Evolutionary conservation across 2,888 invertebrate species (phyloP), one percentile per base, ranked within the genome.

Genomic region (Incurvaria masculella): DNA sequence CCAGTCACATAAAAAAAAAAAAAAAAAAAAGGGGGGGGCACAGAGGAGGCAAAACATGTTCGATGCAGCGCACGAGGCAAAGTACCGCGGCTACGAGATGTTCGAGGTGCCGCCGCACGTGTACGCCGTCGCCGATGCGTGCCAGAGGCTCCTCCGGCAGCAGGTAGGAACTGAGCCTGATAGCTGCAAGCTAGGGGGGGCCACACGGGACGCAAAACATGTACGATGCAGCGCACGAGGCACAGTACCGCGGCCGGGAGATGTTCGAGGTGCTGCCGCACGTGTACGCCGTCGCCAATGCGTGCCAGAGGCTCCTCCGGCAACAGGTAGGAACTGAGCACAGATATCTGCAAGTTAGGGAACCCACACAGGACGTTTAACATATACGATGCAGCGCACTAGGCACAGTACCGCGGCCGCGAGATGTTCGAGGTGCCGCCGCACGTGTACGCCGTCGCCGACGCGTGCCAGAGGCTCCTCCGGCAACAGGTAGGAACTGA

Each of bases 101-200:
- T 99, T 96, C 66, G 98, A 99, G 69, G 91, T 97, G 62, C 87
- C 91, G 0, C 98, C 98, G 0, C 98, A 98, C 67, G 92, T 98
- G 56, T 98, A 92, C 72, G 97, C 98, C n/a, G 90, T 98, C 50
- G 97, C 97, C 1, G 98, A 99, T 69, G 89, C 94, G 6, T 96
- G 97, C 44, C 97, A 98, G 69, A 87, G 92, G 68, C 89, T 93
- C 51, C 90, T 99, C 81, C 89, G 96, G 65, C 89, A 97, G 64
- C 83, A 86, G 76, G 78, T 76, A 49, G 53, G 10, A 8, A 27
- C 27, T 27, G 27, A 8, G 10, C 14, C 27, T 27, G 8, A 8
- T 27, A n/a, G n/a, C n/a, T n/a, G n/a, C n/a, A n/a, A n/a, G n/a
- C 40, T 97, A 97, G 0, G 91, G 99, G 57, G 99, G 99, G 78